Base-by-base conservation (phyloP, 35 echinoderm and acorn worm genomes). In the Chiridota heheva region DNA sequence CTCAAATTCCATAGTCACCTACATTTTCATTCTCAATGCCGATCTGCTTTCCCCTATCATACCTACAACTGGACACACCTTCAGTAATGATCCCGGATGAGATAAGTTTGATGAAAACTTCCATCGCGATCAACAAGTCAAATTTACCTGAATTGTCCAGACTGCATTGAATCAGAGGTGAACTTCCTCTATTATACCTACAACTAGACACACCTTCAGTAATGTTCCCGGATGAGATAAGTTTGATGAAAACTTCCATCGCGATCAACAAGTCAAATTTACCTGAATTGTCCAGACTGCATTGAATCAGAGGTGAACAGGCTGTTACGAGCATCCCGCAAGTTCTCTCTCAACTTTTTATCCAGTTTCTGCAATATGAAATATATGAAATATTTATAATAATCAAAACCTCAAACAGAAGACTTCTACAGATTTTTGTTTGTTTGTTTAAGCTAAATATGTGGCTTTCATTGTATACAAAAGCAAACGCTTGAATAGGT, bases 281-380 rank as follows among this genome's bases (percentile, higher is more conserved):
- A 98, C 95, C 95, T 97, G 59, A 98, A 40, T 56, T 98, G 95
- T 24, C 95, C 95, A 32, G 95, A 82, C 49, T 98, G 95, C 37
- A 98, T 77, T 46, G 84, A 76, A 60, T 98, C 95, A 48, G 88
- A 80, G 46, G 95, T 97, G 36, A 98, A 98, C 32, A 98, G 60
- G 33, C 95, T 98, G 55, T 91, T 98, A 10, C 95, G 59, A 25
- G 95, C 84, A 89, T 98, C 93, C 76, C 95, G 37, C 42, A 98
- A 28, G 63, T 98, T 98, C 73, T 98, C 95, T 85, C 88, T 57
- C 25, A 98, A 77, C 63, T 98, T 98, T 76, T 98, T 98, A 36
- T 98, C 95, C 27, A 97, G 78, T 91, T 98, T 98, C 95, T 98
- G 84, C 49, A 49, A 36, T 36, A 70, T 28, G 71, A 20, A 24